Base-by-base conservation (phyloP, 2,888 invertebrate genomes). In the Macrophya alboannulata region DNA sequence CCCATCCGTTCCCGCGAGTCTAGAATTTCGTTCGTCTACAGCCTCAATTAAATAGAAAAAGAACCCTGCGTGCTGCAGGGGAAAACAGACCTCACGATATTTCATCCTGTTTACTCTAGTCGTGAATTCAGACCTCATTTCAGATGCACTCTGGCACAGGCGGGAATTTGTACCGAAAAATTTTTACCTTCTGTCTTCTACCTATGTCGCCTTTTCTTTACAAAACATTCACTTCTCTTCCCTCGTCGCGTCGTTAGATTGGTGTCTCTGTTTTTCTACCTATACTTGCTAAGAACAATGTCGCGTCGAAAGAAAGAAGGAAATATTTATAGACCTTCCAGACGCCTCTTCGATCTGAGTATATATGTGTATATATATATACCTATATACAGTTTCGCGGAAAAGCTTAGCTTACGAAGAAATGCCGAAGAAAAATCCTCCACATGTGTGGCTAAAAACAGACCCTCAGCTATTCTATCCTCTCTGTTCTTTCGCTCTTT, bases 291-390 rank as follows among this genome's bases (percentile, higher is more conserved):
- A 45, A n/a, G 45, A 45, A 45, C 17, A 43, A 12, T n/a, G 40
- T n/a, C 81, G 62, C 21, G 40, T 10, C 81, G 62, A 10, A 15
- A 21, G 40, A 62, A 21, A 43, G 62, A n/a, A 62, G 37, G n/a
- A 37, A 43, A 81, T 43, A 81, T 81, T 62, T 81, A 81, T 62
- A 81, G 62, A 81, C 59, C 59, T 62, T 62, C 77, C 77, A 77
- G 77, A 77, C 55, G 77, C 77, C 72, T 21, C 77, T 51, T 51
- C 77, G 77, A 51, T 77, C 31, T 55, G 12, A 6, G 15, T 31
- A 40, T n/a, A 15, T 45, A 21, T 3, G 5, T n/a, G 40, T 43
- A 43, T n/a, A n/a, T n/a, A n/a, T n/a, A n/a, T n/a, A n/a, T n/a
- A n/a, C n/a, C n/a, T n/a, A n/a, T 12, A 45, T 21, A 43, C 74